A percentile compares a stretch with the other conserved stretches of the same genome.
phyloP scores from a whole-genome alignment of 2,797 vertebrate species.

The Cyclura pinguis region DNA sequence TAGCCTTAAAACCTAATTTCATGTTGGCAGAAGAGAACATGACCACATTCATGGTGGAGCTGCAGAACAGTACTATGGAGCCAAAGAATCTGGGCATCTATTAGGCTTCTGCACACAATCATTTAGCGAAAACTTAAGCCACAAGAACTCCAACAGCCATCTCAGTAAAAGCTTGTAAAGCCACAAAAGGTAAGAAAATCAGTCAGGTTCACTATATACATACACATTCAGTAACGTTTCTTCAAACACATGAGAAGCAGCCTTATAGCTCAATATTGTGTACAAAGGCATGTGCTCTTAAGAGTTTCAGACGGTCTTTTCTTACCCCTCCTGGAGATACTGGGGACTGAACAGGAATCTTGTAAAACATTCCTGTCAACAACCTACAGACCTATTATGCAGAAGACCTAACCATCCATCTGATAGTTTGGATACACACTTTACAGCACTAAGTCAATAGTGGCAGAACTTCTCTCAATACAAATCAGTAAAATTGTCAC shows the following conservation, averaged over 20 bases:
- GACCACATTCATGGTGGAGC: conserved; percentile 68
- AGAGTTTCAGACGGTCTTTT: background rate
- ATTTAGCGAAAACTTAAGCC: background rate
- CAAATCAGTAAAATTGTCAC: background rate
- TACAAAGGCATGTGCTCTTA: too few relatives aligned
- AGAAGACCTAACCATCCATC: background rate
- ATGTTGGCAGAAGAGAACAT: conserved; percentile 71
- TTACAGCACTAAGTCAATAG: background rate
- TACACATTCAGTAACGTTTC: background rate
- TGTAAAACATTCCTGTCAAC: background rate
- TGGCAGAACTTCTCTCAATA: background rate
- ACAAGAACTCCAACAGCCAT: background rate
- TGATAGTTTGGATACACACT: background rate
- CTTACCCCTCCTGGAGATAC: background rate
- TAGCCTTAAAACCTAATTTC: conserved; percentile 66
- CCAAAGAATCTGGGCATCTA: conserved; percentile 64
- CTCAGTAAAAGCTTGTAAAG: conserved; percentile 5
- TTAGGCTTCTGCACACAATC: conserved; percentile 20
- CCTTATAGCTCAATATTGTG: background rate
- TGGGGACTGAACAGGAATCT: background rate
- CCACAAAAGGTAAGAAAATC: background rate
- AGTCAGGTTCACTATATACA: background rate
- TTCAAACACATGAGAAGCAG: too few relatives aligned
- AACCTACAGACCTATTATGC: background rate
- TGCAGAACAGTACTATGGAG: conserved; percentile 54